phyloP scores from a whole-genome alignment of 2,113 vertebrate genomes.

The Emydura subglobosa region DNA sequence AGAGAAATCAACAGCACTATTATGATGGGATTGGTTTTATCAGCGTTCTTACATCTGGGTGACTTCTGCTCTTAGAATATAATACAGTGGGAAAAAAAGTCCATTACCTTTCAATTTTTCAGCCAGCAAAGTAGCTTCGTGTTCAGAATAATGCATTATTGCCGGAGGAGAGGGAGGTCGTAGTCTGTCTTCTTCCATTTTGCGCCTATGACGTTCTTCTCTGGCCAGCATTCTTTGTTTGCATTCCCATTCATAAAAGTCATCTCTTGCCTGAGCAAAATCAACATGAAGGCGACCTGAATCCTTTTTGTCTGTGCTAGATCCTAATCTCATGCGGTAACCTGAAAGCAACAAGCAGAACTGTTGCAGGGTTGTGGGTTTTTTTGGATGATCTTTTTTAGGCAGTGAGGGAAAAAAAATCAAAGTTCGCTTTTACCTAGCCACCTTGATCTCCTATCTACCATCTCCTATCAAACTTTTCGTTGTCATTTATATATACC shows the following conservation, averaged over 20 bases:
- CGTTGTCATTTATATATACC: conserved; percentile 6
- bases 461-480: background rate
- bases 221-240: conserved; percentile 89
- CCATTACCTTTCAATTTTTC: conserved; percentile 94
- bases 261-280: conserved; percentile 91
- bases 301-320: conserved; percentile 93
- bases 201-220: conserved; percentile 89
- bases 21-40: background rate
- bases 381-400: background rate
- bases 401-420: background rate
- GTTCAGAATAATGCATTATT: conserved; percentile 92
- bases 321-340: conserved; percentile 92
- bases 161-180: conserved; percentile 88
- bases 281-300: conserved; percentile 92
- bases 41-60: conserved; percentile 2
- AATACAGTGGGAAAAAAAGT: background rate
- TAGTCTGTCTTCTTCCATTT: conserved; percentile 87
- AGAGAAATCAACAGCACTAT: background rate
- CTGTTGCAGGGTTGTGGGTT: conserved; percentile 35
- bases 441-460: background rate
- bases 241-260: conserved; percentile 95
- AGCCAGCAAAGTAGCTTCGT: conserved; percentile 88
- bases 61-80: background rate
- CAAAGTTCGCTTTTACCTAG: background rate
- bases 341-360: conserved; percentile 79